Evolutionary conservation across 2,113 vertebrate species (phyloP), one percentile per base, ranked within the genome.

Genomic region (Rhegmatorhina hoffmannsi): DNA sequence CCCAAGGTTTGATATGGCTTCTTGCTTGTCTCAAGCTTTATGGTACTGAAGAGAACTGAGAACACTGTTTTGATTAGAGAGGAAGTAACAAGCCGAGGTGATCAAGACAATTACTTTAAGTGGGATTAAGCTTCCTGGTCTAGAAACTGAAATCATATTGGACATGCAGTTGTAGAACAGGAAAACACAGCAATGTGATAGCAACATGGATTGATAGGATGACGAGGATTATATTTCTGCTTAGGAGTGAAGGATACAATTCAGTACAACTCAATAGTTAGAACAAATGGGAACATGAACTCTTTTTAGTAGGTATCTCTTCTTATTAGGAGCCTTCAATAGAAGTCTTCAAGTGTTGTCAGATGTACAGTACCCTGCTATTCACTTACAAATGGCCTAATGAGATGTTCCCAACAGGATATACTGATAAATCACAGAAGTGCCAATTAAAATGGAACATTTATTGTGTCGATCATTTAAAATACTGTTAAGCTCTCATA

Each of bases 371-470:
- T 92, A 95, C 55, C 72, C 90, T 92, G 95, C 96, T 96, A 96
- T 95, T 97, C 97, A 95, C 93, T 95, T 97, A 95, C 66, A 94
- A 86, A 96, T 6, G 83, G 81, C 62, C 38, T 95, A 96, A 96
- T 86, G 60, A 50, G 60, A 52, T 95, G 90, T 89, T 92, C 83
- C 85, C 59, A 29, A 97, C 84, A 89, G 87, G 94, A 91, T 31
- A 86, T 4, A 89, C 67, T 89, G 92, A 96, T 96, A 97, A 97
- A 97, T 96, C 95, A 94, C 81, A 94, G 73, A 96, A 79, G 79
- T 68, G 92, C 95, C 97, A 98, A 98, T 98, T 98, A 98, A 98
- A 98, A 96, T 95, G 69, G 86, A 95, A 96, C 1, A 3, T 34
- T 95, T 96, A 89, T 73, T 92, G 89, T 95, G 83, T 90, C 96